Evolutionary conservation across 2,113 vertebrate species (phyloP), one percentile per base, ranked within the genome.

Genomic region (Nicator chloris): DNA sequence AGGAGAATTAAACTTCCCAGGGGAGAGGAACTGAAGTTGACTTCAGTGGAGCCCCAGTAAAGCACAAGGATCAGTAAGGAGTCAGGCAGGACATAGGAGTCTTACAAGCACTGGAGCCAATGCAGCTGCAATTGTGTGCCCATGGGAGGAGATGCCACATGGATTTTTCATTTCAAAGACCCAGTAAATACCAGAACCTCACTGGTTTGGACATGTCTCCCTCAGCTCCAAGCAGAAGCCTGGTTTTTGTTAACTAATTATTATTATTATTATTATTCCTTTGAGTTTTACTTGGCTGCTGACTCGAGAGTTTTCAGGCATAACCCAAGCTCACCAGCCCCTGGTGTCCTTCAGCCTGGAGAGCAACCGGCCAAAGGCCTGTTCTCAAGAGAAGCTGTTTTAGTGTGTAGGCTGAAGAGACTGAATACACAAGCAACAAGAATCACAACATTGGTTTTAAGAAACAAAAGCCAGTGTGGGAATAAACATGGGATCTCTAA

Each of bases 111-210:
- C 40, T 7, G 7, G 31, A 49, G 68, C 59, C 57, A 17, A 1
- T 6, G 6, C 33, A 88, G 37, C 37, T 1, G 0, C 24, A 31
- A 20, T 17, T 23, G 0, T 13, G 21, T 40, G 37, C 42, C 80
- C 1, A 0, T 15, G 33, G 39, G 28, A 85, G 24, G 53, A 85
- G 44, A 37, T 23, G 8, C 16, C 39, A 27, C 4, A 1, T 11
- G 39, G 31, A 15, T 54, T 63, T 85, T 63, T 69, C n/a, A 21
- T 72, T n/a, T 45, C 45, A 56, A 54, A 60, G 10, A 28, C 1
- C 0, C 12, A 56, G 31, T 33, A 65, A 56, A 81, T 44, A 57
- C 7, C 42, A 45, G 59, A 76, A 49, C 33, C 15, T 35, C 6
- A 5, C 63, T 53, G 19, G 10, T 59, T 13, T 9, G 1, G n/a